Evolutionary conservation across 1,140 invertebrate species (phyloP), one percentile per base, ranked within the genome.

Genomic region (Aphis gossypii): DNA sequence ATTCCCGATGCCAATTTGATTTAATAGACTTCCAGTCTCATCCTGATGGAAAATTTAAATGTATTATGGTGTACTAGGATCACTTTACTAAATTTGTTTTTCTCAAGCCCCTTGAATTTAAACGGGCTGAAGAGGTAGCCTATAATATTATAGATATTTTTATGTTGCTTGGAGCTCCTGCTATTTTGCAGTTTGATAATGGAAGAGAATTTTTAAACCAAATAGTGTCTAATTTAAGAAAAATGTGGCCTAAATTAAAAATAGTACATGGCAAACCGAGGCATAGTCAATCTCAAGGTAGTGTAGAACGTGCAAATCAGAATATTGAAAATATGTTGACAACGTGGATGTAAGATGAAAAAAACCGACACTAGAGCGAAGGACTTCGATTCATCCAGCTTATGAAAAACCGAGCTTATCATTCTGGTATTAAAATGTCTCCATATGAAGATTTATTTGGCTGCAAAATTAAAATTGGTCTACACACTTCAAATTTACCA

Each of bases 241-340:
- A 48, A 9, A 14, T 48, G 46, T 48, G 46, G 46, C 46, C 46
- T 9, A 4, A 46, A 46, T 46, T 46, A 46, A 38, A 82, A 38
- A 82, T 95, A 30, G 93, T 94, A 46, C 30, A 94, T 94, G 94
- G 94, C 56, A 95, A 95, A 92, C 94, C 94, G 20, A 41, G 94
- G 30, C 23, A 56, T 23, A 94, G 94, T 54, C 95, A 95, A 92
- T 95, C 92, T 48, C 95, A 96, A 94, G 94, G 95, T 11, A 94
- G 93, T 44, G 95, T 95, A 4, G 95, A 95, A 94, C 93, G 94
- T 83, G 94, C 94, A 7, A 95, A 95, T 94, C 95, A 95, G 94
- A 95, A 95, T 90, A 95, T 95, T 84, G 93, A 95, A 94, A 95
- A 95, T 94, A 95, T 95, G 94, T 94, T 95, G 14, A 94, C 18